A percentile compares a stretch with the other conserved stretches of the same genome.
Conservation (phyloP, 2,113 vertebrate species). For the Actenoides hombroni region DNA sequence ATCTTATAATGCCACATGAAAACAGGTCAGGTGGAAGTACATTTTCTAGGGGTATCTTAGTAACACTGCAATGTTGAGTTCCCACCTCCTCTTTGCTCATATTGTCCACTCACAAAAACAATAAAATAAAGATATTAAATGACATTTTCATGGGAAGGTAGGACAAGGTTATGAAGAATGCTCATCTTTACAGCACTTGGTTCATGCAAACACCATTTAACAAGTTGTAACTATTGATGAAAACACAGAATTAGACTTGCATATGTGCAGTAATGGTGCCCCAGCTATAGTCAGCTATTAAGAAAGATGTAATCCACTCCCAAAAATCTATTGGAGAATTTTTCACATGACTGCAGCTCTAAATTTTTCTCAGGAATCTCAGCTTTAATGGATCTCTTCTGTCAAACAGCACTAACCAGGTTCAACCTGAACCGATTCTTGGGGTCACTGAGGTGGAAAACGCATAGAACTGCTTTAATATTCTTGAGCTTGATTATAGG, state of each 20-base stretch:
- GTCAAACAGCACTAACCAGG: background rate
- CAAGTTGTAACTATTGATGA: background rate
- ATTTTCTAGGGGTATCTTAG: background rate
- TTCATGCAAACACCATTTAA: background rate
- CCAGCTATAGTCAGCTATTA: background rate
- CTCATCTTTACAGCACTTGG: background rate
- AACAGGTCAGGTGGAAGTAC: background rate
- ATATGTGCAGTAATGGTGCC: background rate
- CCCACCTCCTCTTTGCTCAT: background rate
- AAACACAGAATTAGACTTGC: background rate
- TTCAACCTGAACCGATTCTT: background rate
- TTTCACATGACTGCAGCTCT: background rate
- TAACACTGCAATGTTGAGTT: background rate
- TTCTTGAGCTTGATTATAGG: background rate
- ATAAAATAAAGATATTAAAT: background rate
- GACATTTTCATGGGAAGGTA: background rate
- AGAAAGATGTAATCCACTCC: background rate
- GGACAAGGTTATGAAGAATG: background rate
- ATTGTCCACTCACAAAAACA: background rate
- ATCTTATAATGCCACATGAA: background rate
- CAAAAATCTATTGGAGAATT: background rate
- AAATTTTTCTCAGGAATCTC: background rate
- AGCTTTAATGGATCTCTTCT: background rate
- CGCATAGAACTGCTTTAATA: background rate
- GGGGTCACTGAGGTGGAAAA: background rate